Evolutionary conservation across 2,888 invertebrate species (phyloP), one percentile per base, ranked within the genome.

Genomic region (Rhagonycha lutea): DNA sequence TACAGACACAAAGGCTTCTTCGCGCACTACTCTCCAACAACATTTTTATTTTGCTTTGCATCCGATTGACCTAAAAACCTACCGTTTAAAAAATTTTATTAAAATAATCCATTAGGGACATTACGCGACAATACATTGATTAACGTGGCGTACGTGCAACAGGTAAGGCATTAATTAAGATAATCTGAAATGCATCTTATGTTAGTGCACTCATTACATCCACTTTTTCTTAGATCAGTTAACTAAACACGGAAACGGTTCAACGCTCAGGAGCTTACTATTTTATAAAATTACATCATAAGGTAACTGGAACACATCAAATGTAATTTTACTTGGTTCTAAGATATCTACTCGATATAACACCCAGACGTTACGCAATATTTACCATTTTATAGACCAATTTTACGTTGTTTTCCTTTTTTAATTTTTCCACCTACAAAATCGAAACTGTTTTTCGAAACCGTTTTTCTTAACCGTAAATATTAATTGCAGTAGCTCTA

Each of bases 131-230:
- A 69, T 47, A n/a, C 47, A n/a, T n/a, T 47, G 47, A 47, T 47
- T 47, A 47, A 47, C n/a, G n/a, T n/a, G 7, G 47, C 47, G 18
- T 65, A 65, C 18, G 24, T 24, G 18, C 18, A 65, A 24, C 63
- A 24, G 63, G 63, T 65, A 65, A 70, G 76, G 75, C 76, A 80
- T 81, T 80, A 81, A 81, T 81, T 81, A 81, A 79, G 47, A 70
- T 79, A 80, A 81, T 81, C 81, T 79, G 70, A 70, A 78, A 76
- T 79, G 81, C 70, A 81, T 81, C 81, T 80, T 68, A 61, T 70
- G 61, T 72, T 69, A 72, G 71, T 71, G 77, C 77, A 78, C 79
- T 80, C 80, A 80, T 81, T 81, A 80, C 80, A 77, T 78, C 73
- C 73, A 73, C 75, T 81, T 80, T 80, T 81, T 80, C 78, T 78